These are phyloP conservation scores for Taphrorychus bicolor DNA, from an alignment of 2,888 invertebrate genomes.

Conservation along the genomic window DNA sequence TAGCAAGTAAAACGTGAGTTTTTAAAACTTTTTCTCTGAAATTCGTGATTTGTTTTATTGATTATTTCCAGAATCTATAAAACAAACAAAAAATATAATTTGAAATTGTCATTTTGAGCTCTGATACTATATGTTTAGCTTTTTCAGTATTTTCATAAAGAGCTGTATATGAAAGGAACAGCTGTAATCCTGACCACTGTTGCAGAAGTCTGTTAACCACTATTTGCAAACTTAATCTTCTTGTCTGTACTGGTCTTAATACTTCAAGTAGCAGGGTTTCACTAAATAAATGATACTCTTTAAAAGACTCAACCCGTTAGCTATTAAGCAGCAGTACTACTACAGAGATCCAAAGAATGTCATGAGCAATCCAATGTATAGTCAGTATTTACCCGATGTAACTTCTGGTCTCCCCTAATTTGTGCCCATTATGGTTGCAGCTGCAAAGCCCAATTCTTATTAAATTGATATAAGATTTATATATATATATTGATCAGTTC, in stretches of 20 bases:
- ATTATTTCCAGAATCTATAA: constrained; percentile 34
- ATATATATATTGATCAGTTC: too few relatives aligned
- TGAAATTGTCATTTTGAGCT: constrained; percentile 27
- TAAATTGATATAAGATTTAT: constrained; percentile 12
- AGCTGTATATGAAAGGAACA: constrained; percentile 30
- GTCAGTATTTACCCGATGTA: constrained; percentile 6
- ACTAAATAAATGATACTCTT: constrained; percentile 34
- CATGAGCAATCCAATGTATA: constrained; percentile 22
- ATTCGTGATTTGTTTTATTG: constrained; percentile 40
- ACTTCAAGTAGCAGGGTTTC: constrained; percentile 35
- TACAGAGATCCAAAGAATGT: constrained; percentile 11
- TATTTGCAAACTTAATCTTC: constrained; percentile 32
- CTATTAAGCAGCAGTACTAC: constrained; percentile 17
- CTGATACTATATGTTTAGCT: constrained; percentile 26
- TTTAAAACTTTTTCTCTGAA: constrained; percentile 29
- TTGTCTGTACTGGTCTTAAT: constrained; percentile 35
- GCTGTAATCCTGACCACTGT: constrained; percentile 25
- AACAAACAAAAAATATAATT: constrained; percentile 34
- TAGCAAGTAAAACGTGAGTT: constrained; percentile 17
- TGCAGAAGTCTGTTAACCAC: constrained; percentile 22
- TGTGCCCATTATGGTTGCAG: constrained; percentile 21
- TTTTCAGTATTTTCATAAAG: constrained; percentile 21
- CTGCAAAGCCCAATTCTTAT: constrained; percentile 26
- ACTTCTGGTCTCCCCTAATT: constrained; percentile 14
- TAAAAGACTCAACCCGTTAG: constrained; percentile 21